These are phyloP conservation scores for Mycteria americana DNA, from an alignment of 2,797 vertebrate species.

Conservation along the genomic window DNA sequence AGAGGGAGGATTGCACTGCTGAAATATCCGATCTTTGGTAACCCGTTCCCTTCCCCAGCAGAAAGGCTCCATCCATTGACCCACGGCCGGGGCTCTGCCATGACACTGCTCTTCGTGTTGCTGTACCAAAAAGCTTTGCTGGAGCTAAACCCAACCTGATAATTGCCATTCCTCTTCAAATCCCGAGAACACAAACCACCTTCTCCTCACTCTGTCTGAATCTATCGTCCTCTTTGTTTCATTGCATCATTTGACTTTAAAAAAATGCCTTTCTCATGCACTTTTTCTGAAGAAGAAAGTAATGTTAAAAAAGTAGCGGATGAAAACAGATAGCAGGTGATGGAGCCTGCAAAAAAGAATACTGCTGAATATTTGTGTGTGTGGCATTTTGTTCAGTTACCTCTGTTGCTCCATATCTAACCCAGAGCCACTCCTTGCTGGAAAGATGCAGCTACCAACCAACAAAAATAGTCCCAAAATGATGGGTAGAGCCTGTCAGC, in stretches of 20 bases:
- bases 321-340: neutral
- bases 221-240: neutral
- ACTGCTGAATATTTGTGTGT: neutral
- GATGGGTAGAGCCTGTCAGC: too few relatives aligned
- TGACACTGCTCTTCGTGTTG: rapidly evolving
- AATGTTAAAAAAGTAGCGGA: neutral
- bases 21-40: neutral
- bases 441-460: neutral
- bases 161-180: neutral
- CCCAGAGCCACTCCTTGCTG: neutral
- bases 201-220: neutral
- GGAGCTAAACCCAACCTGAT: neutral
- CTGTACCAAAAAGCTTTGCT: neutral
- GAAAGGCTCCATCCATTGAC: neutral
- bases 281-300: neutral
- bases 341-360: neutral
- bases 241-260: neutral
- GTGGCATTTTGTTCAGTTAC: neutral
- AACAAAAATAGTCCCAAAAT: neutral
- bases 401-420: neutral
- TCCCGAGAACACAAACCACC: neutral
- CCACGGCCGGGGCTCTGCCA: neutral
- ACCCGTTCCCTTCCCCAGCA: too few relatives aligned
- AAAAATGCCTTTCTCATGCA: neutral
- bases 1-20: neutral